A percentile compares a stretch with the other conserved stretches of the same genome.
Conservation (phyloP, 2,113 vertebrate species). For the Pachycephala philippinensis region DNA sequence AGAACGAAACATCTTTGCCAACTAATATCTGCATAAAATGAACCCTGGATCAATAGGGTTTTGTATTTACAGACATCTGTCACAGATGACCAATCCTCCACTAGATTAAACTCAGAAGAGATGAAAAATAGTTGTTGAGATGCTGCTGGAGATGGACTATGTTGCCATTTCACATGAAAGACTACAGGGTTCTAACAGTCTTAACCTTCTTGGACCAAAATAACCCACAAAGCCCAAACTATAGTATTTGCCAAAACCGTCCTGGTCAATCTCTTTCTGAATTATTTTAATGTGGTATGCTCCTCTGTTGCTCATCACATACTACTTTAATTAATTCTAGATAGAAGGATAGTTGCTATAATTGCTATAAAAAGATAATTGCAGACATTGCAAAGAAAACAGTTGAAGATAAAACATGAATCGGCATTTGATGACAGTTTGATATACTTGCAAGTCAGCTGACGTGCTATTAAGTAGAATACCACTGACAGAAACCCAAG, state of each 20-base stretch:
- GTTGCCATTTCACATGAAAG: background rate
- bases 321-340: background rate
- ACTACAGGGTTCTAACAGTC: background rate
- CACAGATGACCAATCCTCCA: background rate
- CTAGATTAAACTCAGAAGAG: background rate
- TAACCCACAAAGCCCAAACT: background rate
- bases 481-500: background rate
- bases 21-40: background rate
- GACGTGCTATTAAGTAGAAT: background rate
- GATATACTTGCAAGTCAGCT: background rate
- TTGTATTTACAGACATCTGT: slow-evolving; percentile 3
- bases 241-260: background rate
- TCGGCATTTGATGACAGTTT: background rate
- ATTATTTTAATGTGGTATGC: background rate
- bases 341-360: background rate
- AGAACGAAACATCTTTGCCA: background rate
- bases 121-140: background rate
- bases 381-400: background rate
- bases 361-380: background rate
- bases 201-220: background rate
- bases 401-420: background rate
- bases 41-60: background rate
- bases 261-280: background rate
- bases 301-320: background rate
- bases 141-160: background rate